Evolutionary conservation across 2,797 vertebrate genomes (phyloP).

Genomic region (Ptychadena robeensis): DNA sequence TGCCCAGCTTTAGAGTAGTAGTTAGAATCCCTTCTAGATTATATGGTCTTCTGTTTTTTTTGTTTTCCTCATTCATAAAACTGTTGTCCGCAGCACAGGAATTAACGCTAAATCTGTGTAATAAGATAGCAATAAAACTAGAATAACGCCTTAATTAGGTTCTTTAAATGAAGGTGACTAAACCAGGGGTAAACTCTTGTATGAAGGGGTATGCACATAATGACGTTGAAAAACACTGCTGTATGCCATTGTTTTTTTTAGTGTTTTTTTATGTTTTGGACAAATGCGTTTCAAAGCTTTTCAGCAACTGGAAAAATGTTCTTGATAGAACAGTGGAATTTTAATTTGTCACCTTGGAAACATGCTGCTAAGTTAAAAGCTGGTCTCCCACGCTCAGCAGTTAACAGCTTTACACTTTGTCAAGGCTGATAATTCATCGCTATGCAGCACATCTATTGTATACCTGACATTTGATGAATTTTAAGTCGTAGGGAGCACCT

Average conservation of each 20-base stretch:
- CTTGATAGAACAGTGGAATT: constrained; percentile 36
- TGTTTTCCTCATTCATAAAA: too few relatives aligned
- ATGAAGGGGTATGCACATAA: too few relatives aligned
- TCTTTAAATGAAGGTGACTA: too few relatives aligned
- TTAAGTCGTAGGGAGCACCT: constrained; percentile 6
- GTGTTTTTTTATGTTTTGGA: neutral
- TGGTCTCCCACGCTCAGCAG: constrained; percentile 54
- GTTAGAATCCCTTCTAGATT: too few relatives aligned
- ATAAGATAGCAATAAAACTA: too few relatives aligned
- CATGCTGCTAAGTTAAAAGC: constrained; percentile 48
- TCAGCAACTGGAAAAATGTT: constrained; percentile 22
- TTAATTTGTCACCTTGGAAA: constrained; percentile 55
- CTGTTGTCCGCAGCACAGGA: too few relatives aligned
- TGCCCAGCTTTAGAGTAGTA: too few relatives aligned
- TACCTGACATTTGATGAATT: constrained; percentile 25
- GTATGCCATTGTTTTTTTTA: neutral
- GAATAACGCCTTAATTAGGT: too few relatives aligned
- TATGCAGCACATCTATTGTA: constrained; percentile 29
- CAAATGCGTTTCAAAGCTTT: constrained; percentile 14
- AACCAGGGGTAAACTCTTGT: neutral
- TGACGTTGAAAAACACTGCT: neutral
- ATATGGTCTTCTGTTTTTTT: too few relatives aligned
- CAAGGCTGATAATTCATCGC: constrained; percentile 21
- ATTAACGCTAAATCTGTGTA: too few relatives aligned
- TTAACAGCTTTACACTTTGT: constrained; percentile 49